Conservation (phyloP, 1,140 invertebrate genomes). For the Drosophila sulfurigaster region DNA sequence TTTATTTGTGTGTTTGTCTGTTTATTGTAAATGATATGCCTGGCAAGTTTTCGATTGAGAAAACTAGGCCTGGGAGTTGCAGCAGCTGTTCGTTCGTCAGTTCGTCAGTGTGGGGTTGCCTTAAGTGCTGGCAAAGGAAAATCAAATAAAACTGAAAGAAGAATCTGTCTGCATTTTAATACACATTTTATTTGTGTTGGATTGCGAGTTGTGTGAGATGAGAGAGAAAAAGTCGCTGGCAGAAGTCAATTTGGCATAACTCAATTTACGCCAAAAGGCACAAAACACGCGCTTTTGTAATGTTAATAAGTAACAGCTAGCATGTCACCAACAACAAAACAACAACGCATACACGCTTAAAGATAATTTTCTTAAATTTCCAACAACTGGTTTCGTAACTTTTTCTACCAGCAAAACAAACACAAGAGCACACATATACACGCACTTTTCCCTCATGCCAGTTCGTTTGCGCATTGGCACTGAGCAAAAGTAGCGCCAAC, state of each 20-base stretch:
- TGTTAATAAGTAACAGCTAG: constrained; percentile 70
- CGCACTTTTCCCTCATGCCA: not conserved
- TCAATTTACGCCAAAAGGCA: constrained; percentile 67
- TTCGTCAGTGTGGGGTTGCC: constrained; percentile 18
- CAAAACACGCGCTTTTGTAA: constrained; percentile 67
- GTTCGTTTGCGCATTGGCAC: constrained; percentile 29
- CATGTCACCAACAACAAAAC: constrained; percentile 19
- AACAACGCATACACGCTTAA: constrained; percentile 45
- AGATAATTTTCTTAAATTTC: constrained; percentile 77
- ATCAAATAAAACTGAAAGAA: constrained; percentile 56
- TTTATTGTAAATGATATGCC: constrained; percentile 54
- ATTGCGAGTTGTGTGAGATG: not conserved
- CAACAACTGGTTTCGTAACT: constrained; percentile 35
- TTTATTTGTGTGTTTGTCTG: not conserved
- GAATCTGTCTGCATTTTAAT: constrained; percentile 69
- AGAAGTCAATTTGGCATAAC: constrained; percentile 74
- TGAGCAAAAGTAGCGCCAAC: constrained; percentile 70
- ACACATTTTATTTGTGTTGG: constrained; percentile 28
- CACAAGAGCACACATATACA: constrained; percentile 3
- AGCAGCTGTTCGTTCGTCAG: constrained; percentile 53
- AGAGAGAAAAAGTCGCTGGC: constrained; percentile 8
- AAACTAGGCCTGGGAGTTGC: constrained; percentile 72
- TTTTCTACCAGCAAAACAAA: constrained; percentile 40
- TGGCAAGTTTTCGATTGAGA: constrained; percentile 23
- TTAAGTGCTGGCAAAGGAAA: constrained; percentile 59